A percentile compares a stretch with the other conserved stretches of the same genome.
Conservation (phyloP, 1,140 invertebrate species). For the Microplitis mediator region DNA sequence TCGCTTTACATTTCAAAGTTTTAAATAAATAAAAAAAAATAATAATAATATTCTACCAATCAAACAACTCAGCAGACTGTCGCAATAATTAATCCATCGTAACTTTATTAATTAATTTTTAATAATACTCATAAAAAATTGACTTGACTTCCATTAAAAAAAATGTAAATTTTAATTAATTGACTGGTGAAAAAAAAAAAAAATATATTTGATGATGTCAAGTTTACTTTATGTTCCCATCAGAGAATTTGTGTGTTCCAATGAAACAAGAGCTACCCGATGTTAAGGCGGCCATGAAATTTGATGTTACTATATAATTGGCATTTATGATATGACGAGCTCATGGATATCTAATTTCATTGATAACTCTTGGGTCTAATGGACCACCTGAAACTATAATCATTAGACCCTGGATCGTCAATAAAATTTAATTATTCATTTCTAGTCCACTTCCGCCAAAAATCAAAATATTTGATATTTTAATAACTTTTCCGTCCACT, state of each 20-base stretch:
- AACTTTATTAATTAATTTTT: no score
- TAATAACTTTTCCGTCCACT: no score
- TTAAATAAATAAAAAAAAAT: background rate
- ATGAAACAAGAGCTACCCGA: background rate
- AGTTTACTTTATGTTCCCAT: background rate
- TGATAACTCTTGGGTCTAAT: constrained; percentile 27
- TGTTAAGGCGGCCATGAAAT: constrained; percentile 31
- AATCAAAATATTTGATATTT: no score
- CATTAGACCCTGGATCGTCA: background rate
- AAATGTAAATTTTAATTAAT: no score
- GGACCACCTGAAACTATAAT: constrained; percentile 17
- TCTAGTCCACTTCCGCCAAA: no score
- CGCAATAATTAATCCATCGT: no score
- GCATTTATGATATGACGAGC: constrained; percentile 37
- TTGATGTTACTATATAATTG: constrained; percentile 41
- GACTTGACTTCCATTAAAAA: no score
- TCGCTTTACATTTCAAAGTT: background rate
- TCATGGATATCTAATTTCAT: background rate
- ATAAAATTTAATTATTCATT: no score
- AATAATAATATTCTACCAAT: background rate
- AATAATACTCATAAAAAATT: no score
- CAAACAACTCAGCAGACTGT: no score
- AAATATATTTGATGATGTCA: no score
- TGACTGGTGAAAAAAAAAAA: no score
- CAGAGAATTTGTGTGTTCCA: background rate